Base-by-base conservation (phyloP, 2,888 invertebrate species). In the Seladonia tumulorum region DNA sequence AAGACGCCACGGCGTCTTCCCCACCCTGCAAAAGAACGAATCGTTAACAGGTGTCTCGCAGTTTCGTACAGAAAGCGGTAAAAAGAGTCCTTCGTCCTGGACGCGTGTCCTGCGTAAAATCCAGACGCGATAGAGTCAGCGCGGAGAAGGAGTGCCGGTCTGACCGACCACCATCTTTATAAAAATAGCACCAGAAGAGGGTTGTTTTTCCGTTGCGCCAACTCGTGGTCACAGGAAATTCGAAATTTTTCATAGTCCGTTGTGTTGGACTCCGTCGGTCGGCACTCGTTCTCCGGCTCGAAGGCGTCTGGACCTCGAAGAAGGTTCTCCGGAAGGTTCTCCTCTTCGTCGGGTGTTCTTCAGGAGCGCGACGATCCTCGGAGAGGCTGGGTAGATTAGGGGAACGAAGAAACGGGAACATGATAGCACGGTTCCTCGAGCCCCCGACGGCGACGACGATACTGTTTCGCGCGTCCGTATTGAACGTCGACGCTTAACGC, bases 171-270 rank as follows among this genome's bases (percentile, higher is more conserved):
- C 80, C 18, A 72, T 83, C 60, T 25, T 88, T 91, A 91, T 86
- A 91, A 91, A 91, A 91, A 91, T 91, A 91, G 91, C 91, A 87
- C 87, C 91, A 87, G 85, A 88, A 81, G 82, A 80, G 79, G 71
- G 49, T 76, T 70, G n/a, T 12, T n/a, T 57, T 57, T n/a, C 57
- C 75, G 78, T 68, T 60, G 75, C 49, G 74, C 42, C 60, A 8
- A 8, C 29, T 22, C 2, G 22, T 14, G 86, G 75, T 29, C 79
- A 72, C 63, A 7, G 71, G 66, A 45, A 45, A 81, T 85, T 60
- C 47, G 47, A 60, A 63, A 85, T 85, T 73, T 57, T 76, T 60
- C 49, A 45, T 25, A 42, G 57, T 73, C 66, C 79, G 78, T 49
- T 53, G 18, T 45, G 85, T 45, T 79, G 79, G 84, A 86, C 47